Conservation (phyloP, 37 sponge, comb jelly and placozoan species). For the Cliona cf. orientalis region DNA sequence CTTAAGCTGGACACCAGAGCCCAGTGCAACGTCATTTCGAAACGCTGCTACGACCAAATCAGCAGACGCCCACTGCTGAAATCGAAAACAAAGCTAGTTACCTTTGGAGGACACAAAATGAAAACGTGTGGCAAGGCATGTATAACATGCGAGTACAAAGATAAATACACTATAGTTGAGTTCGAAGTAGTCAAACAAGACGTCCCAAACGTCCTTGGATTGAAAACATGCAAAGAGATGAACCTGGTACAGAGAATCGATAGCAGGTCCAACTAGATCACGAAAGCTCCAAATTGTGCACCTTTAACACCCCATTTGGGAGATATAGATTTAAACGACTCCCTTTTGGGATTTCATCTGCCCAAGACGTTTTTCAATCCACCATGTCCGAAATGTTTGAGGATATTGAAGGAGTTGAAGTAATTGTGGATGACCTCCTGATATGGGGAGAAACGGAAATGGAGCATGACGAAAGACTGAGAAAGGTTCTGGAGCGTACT, state of each 20-base stretch:
- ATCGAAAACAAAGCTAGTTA: slow-evolving; percentile 21
- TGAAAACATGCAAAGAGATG: slow-evolving; percentile 10
- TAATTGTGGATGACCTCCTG: too few species aligned
- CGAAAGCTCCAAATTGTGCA: too few species aligned
- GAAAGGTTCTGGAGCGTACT: slow-evolving; percentile 2
- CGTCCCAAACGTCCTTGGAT: slow-evolving; percentile 7
- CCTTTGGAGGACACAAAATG: slow-evolving; percentile 10
- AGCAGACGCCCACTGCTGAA: not conserved
- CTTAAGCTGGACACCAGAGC: slow-evolving; percentile 39
- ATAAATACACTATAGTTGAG: not conserved
- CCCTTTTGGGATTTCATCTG: too few species aligned
- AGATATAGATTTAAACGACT: too few species aligned
- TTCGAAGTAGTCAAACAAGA: slow-evolving; percentile 25
- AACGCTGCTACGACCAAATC: slow-evolving; percentile 1
- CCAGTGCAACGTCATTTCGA: slow-evolving; percentile 48
- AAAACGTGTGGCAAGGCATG: slow-evolving; percentile 2
- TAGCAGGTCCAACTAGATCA: not conserved
- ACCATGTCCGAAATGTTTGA: too few species aligned
- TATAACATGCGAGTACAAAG: slow-evolving; percentile 21
- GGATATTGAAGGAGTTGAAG: too few species aligned
- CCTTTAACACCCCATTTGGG: too few species aligned
- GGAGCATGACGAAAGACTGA: too few species aligned
- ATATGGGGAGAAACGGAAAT: too few species aligned
- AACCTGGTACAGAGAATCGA: slow-evolving; percentile 11
- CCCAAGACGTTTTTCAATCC: too few species aligned